Evolutionary conservation across 1,140 invertebrate species (phyloP).

Genomic region (Sycobia sp.): DNA sequence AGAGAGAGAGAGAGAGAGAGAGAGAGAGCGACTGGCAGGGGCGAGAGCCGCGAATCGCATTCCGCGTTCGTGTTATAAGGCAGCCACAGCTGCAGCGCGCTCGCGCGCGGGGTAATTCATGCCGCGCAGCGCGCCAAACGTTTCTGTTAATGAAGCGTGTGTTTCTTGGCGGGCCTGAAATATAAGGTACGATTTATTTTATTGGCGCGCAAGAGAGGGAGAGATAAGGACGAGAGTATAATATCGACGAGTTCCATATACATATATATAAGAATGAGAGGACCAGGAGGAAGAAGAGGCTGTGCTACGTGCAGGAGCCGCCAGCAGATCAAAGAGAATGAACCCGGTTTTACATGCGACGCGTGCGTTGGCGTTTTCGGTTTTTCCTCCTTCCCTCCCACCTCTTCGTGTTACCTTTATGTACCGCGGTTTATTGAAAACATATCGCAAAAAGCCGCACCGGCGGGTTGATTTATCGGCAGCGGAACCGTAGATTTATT

Average conservation of each 20-base stretch:
- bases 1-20: background rate
- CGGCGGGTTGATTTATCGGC: constrained; percentile 11
- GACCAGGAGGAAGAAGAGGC: too few relatives aligned
- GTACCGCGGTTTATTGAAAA: constrained; percentile 31
- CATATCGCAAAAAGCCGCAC: constrained; percentile 1
- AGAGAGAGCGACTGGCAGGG: too few relatives aligned
- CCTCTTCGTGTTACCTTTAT: background rate
- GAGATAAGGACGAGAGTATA: constrained; percentile 11
- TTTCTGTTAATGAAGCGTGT: constrained; percentile 34
- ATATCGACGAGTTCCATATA: constrained; percentile 18
- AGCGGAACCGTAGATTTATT: constrained; percentile 3
- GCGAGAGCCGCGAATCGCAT: constrained; percentile 5
- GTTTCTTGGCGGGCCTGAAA: constrained; percentile 9
- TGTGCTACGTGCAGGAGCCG: constrained; percentile 7
- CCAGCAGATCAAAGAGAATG: background rate
- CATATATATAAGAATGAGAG: background rate
- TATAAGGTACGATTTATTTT: constrained; percentile 31
- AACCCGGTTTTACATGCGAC: constrained; percentile 5
- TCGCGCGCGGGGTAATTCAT: constrained; percentile 16
- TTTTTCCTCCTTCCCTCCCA: constrained; percentile 2
- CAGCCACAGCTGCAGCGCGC: background rate
- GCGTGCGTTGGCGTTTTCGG: constrained; percentile 27
- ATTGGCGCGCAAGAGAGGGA: background rate
- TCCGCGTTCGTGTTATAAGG: constrained; percentile 13
- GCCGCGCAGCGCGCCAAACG: constrained; percentile 16